These are phyloP conservation scores for Pammene aurita DNA, from an alignment of 2,888 invertebrate species.

Conservation along the genomic window DNA sequence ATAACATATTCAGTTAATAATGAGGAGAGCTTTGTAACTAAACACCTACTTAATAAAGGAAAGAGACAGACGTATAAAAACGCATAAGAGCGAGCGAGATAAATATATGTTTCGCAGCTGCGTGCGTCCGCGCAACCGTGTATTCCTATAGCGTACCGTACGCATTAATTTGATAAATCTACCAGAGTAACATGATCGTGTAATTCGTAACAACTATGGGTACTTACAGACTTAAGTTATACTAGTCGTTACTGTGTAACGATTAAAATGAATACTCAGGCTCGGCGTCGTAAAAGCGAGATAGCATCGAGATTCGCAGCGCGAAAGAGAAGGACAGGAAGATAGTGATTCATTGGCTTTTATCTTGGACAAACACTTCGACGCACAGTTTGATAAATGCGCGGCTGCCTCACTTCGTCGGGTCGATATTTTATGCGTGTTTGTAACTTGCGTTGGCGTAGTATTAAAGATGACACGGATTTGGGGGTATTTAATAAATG, in stretches of 20 bases:
- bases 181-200: background rate
- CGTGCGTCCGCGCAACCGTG: conserved; percentile 26
- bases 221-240: background rate
- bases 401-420: conserved; percentile 38
- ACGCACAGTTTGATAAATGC: conserved; percentile 36
- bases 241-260: background rate
- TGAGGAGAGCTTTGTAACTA: conserved; percentile 34
- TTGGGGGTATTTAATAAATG: conserved; percentile 15
- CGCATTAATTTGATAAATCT: background rate
- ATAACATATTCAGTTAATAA: conserved; percentile 37
- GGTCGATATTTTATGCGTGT: conserved; percentile 39
- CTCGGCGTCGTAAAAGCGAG: conserved; percentile 17
- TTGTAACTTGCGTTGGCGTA: conserved; percentile 29
- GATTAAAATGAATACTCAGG: background rate
- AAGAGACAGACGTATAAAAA: conserved; percentile 3
- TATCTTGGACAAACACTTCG: conserved; percentile 40
- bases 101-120: background rate
- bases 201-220: background rate
- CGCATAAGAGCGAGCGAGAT: conserved; percentile 19
- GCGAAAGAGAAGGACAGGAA: conserved; percentile 16
- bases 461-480: conserved; percentile 16
- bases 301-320: background rate
- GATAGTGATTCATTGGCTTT: conserved; percentile 39
- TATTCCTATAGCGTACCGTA: background rate
- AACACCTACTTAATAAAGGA: conserved; percentile 39